Evolutionary conservation across 1,140 invertebrate genomes (phyloP), one percentile per base, ranked within the genome.

Genomic region (Aporrectodea caliginosa): DNA sequence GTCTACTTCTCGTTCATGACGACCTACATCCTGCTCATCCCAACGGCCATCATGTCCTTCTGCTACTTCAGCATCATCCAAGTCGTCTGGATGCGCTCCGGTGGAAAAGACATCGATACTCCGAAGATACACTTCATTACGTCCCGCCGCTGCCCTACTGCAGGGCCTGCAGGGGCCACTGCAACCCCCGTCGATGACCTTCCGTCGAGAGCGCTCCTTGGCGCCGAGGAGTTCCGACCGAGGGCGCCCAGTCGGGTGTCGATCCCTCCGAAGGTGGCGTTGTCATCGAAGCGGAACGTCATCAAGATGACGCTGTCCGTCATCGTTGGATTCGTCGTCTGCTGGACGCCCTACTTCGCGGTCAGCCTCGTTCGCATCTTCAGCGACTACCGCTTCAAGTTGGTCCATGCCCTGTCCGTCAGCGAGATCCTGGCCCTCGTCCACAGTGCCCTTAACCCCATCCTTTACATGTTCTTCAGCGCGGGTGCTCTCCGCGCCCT

Each of bases 261-360:
- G 29, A 82, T 85, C 12, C 82, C 83, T 68, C 73, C 82, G 35
- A 83, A 81, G 30, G 80, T 84, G 31, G 83, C 87, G 43, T 84
- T 86, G 73, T 78, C 84, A 1, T 84, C 86, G 2, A 86, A 85
- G 81, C 77, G 84, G 69, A 82, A 84, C 22, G 86, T 84, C 29
- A 82, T 90, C 2, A 89, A 88, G 79, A 86, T 90, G 85, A 88
- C 88, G 6, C 78, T 90, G 32, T 88, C 84, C 12, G 89, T 90
- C 2, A 88, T 89, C 16, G 84, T 88, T 6, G 86, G 86, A 22
- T 90, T 89, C 82, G 81, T 90, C 1, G 83, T 86, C 1, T 89
- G 89, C 81, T 86, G 88, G 82, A 88, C 86, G 14, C 89, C 89
- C 0, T 90, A 90, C 79, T 89, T 90, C 78, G 82, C 85, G 32